Base-by-base conservation (phyloP, 2,113 vertebrate genomes). In the Apeltes quadracus region DNA sequence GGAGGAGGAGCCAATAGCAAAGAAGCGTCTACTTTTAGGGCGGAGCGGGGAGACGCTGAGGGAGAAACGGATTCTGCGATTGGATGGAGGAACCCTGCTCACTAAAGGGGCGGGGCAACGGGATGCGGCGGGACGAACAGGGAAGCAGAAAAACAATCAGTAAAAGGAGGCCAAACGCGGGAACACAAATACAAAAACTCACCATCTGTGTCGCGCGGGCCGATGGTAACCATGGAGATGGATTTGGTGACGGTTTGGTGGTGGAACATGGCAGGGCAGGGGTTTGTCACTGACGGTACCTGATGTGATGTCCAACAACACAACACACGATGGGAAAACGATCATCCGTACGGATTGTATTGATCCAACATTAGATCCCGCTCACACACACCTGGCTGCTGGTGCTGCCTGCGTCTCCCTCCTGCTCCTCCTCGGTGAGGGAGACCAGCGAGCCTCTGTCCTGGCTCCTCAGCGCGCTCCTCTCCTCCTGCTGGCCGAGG, bases 171-270 rank as follows among this genome's bases (percentile, higher is more conserved):
- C 9, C n/a, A n/a, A n/a, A n/a, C n/a, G n/a, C n/a, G n/a, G n/a
- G n/a, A n/a, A n/a, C n/a, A n/a, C n/a, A n/a, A n/a, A n/a, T n/a
- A n/a, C n/a, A 51, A 15, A 59, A 87, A 94, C 96, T 96, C 87
- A 97, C 97, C 94, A 75, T 97, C 96, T 23, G 93, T 62, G 36
- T 92, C 93, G 13, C 92, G 90, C 41, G 95, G 95, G 85, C 85
- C 93, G 88, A 97, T 96, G 57, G 96, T 86, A 72, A 95, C 91
- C 79, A 97, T 91, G 12, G 95, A 98, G 88, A 96, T 82, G 43
- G 96, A 97, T 84, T 98, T 97, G 78, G 94, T 96, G 90, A 97
- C 72, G 92, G 94, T 81, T 94, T 94, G 75, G 89, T 95, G 91
- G 93, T 66, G 85, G 2, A 93, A 92, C 87, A 93, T 87, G 67